A percentile compares a stretch with the other conserved stretches of the same genome.
Evolutionary conservation across 1,140 invertebrate species (phyloP).

Genomic region (Cyphomyrmex costatus): DNA sequence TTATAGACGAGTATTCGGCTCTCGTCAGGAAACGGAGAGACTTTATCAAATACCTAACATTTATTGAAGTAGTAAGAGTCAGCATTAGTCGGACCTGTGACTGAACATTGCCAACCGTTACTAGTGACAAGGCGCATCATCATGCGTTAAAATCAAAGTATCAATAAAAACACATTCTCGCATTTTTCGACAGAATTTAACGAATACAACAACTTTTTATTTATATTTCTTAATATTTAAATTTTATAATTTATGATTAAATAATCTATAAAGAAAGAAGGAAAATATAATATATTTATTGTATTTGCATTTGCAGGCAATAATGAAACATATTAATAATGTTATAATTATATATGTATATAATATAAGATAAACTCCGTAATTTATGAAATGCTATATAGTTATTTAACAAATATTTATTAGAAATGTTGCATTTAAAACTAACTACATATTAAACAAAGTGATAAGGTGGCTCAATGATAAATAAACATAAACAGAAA

Average conservation of each 20-base stretch:
- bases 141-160: neutral
- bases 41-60: neutral
- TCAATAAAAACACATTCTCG: neutral
- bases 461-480: too few species aligned
- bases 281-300: neutral
- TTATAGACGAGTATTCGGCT: neutral
- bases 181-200: neutral
- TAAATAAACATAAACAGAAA: too few species aligned
- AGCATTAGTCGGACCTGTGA: conserved; percentile 38
- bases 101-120: neutral
- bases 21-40: conserved; percentile 26
- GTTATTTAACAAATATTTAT: neutral
- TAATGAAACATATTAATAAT: neutral
- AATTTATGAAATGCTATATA: neutral
- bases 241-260: neutral
- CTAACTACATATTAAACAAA: neutral
- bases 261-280: neutral
- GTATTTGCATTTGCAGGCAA: neutral
- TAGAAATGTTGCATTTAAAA: neutral
- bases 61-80: conserved; percentile 5
- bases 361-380: neutral
- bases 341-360: neutral
- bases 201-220: neutral
- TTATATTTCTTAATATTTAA: neutral
- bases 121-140: conserved; percentile 6